Percentiles rank a stretch among this genome's conserved stretches.
These are phyloP conservation scores for Sorex araneus DNA, from an alignment of 2,113 vertebrate genomes.

Conservation along the genomic window DNA sequence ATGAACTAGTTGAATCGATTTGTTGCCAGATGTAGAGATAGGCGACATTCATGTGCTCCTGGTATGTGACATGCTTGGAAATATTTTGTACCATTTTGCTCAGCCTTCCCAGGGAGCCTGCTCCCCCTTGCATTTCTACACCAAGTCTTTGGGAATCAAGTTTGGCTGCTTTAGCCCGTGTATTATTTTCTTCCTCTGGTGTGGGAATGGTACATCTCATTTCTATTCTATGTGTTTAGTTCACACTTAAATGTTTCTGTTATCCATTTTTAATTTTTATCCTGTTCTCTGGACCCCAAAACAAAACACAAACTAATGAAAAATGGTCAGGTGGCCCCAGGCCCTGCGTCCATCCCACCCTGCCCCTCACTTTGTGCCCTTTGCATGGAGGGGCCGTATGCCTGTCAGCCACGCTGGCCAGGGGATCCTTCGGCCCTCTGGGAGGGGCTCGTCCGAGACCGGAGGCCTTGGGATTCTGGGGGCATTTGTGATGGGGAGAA, in stretches of 20 bases:
- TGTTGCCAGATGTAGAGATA: neutral
- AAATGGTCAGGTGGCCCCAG: neutral
- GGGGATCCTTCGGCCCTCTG: neutral
- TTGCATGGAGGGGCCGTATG: neutral
- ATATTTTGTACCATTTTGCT: too few relatives aligned
- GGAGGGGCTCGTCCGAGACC: neutral
- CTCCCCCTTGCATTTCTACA: too few relatives aligned
- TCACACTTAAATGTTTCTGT: neutral
- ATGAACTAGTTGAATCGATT: neutral
- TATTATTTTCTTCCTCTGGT: neutral
- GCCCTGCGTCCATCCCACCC: neutral
- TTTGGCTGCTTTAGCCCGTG: neutral
- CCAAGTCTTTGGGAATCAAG: too few relatives aligned
- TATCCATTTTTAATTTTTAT: neutral
- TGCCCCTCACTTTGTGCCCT: too few relatives aligned
- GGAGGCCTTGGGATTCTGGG: neutral
- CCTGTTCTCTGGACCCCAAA: neutral
- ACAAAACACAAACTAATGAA: neutral
- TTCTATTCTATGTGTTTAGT: neutral
- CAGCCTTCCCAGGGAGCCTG: too few relatives aligned
- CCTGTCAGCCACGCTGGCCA: neutral
- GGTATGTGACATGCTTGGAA: too few relatives aligned
- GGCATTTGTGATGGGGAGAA: neutral
- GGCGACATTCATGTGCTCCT: neutral
- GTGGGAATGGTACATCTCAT: neutral